Evolutionary conservation across 1,140 invertebrate species (phyloP).

Genomic region (Thaumatotibia leucotreta): DNA sequence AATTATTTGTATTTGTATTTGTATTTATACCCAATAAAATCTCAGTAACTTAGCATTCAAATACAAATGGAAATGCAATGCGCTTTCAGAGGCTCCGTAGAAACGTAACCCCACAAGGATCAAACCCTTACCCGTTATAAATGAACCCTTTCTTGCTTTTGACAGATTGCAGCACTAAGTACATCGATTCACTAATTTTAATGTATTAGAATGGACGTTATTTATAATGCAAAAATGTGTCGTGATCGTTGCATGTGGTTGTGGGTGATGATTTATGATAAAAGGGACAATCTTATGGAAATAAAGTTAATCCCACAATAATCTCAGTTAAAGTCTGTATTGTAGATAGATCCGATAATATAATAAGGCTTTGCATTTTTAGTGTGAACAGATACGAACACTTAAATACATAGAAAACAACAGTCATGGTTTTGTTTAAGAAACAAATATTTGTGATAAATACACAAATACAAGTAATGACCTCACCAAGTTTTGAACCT

Average conservation of each 20-base stretch:
- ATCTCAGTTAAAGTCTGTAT: no score
- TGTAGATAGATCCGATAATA: no score
- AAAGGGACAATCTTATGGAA: no score
- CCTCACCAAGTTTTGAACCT: no score
- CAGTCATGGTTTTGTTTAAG: no score
- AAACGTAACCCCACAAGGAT: neutral
- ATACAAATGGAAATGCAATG: neutral
- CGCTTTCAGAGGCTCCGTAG: neutral
- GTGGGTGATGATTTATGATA: neutral
- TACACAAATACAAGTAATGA: no score
- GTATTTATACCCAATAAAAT: constrained; percentile 3
- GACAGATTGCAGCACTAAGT: constrained; percentile 8
- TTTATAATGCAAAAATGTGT: neutral
- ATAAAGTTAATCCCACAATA: no score
- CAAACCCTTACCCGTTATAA: neutral
- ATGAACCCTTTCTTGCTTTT: neutral
- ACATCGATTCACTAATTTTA: constrained; percentile 9
- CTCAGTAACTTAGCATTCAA: neutral
- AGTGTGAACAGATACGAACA: no score
- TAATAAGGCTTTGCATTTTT: no score
- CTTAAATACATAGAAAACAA: no score
- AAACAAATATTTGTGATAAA: no score
- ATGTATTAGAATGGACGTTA: neutral
- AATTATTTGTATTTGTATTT: no score
- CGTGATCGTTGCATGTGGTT: neutral